Conservation (phyloP, 2,888 invertebrate species). For the Malacosoma neustria region DNA sequence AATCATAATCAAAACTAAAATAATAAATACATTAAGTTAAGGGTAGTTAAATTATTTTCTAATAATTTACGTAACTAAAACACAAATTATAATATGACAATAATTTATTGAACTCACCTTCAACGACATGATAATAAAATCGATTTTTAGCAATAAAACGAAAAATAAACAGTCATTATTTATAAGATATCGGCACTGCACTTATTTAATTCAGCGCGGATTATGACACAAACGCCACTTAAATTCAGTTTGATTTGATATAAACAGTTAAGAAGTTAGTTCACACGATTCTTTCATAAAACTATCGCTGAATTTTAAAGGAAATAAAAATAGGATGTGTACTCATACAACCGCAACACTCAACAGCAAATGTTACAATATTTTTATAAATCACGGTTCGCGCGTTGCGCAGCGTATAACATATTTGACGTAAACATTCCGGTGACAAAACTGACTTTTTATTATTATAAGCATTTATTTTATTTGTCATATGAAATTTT, state of each 20-base stretch:
- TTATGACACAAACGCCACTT: constrained; percentile 1
- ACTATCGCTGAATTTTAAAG: neutral
- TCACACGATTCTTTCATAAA: neutral
- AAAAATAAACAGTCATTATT: constrained; percentile 41
- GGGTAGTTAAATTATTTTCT: too few species aligned
- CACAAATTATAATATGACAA: constrained; percentile 9
- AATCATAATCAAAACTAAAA: too few species aligned
- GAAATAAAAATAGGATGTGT: neutral
- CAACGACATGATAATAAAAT: constrained; percentile 45
- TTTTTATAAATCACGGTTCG: neutral
- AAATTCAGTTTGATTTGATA: constrained; percentile 2
- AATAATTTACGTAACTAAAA: neutral
- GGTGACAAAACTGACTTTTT: too few species aligned
- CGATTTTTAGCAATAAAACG: constrained; percentile 35
- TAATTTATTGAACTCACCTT: constrained; percentile 39
- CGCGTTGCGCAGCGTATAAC: neutral
- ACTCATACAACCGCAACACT: neutral
- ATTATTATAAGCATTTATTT: too few species aligned
- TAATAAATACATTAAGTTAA: too few species aligned
- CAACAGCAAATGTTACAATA: neutral
- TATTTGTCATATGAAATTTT: too few species aligned
- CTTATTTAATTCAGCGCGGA: neutral
- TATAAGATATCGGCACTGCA: constrained; percentile 21
- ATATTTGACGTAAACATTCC: too few species aligned
- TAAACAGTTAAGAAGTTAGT: neutral